Evolutionary conservation across 2,888 invertebrate species (phyloP), one percentile per base, ranked within the genome.

Genomic region (Chrysotoxum bicinctum): DNA sequence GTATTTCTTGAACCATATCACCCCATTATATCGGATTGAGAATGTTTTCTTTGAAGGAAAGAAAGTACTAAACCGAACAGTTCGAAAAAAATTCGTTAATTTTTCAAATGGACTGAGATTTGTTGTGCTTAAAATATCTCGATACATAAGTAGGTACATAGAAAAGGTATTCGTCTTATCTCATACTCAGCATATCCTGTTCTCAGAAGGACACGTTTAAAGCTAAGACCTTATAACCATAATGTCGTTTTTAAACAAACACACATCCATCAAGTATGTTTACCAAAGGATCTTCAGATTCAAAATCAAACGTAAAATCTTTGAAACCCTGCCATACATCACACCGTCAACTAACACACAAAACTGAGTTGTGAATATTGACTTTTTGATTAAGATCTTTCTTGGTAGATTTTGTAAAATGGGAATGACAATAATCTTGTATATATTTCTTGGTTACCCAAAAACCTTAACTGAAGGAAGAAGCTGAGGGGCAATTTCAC

Each of bases 351-450:
- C 37, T 35, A 12, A 35, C 35, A 35, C 60, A 58, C 32, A 48
- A 43, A 35, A 72, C 58, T 14, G 8, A 35, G 21, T 66, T 66
- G 43, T 16, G 54, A 54, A 30, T 32, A 85, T 85, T 85, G 84
- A 76, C 84, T 80, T 76, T 80, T 80, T 58, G 80, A 70, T 68
- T 85, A 48, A 68, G 66, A 75, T 84, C 72, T 79, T 35, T 52
- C 50, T 50, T 43, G 43, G 69, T n/a, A 35, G 37, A n/a, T n/a
- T 32, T 50, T 14, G 14, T 50, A 8, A 50, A 16, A 1, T n/a
- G 21, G 68, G 58, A 72, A 72, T 72, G 76, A 26, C n/a, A 60
- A 75, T 75, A 72, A 75, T 83, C 69, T 69, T 70, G 5, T 30
- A 56, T 21, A 10, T 56, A 19, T 19, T 35, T 19, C 35, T 10